Conservation (phyloP, 2,888 invertebrate genomes). For the Theodoxus fluviatilis region DNA sequence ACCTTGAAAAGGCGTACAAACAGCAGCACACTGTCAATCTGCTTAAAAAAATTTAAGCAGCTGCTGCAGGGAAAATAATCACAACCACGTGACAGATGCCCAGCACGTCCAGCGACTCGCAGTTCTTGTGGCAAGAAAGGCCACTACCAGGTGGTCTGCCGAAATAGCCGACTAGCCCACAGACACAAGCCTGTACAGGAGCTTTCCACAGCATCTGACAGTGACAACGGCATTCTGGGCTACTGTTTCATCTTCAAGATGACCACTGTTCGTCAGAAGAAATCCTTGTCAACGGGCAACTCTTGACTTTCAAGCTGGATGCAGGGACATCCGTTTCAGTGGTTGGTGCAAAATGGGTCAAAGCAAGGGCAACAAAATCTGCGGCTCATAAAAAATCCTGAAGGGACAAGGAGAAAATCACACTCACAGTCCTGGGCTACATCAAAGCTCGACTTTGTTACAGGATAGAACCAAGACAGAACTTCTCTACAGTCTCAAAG, state of each 20-base stretch:
- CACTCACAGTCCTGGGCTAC: slow-evolving; percentile 8
- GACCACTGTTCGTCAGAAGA: background rate
- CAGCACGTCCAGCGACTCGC: background rate
- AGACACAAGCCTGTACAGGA: background rate
- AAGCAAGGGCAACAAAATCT: background rate
- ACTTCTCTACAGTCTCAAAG: background rate
- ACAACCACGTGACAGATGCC: background rate
- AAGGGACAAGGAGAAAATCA: background rate
- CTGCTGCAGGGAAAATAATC: background rate
- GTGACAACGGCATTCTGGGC: background rate
- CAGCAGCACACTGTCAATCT: no score
- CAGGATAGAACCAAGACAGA: background rate
- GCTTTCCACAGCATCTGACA: background rate
- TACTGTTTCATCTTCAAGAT: background rate
- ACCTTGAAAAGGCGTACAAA: no score
- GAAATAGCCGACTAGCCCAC: no score
- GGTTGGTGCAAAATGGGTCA: background rate
- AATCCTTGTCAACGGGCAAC: background rate
- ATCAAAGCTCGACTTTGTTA: background rate
- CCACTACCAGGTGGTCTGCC: slow-evolving; percentile 9
- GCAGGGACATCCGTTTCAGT: slow-evolving; percentile 24
- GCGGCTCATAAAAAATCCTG: background rate
- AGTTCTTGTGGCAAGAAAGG: background rate
- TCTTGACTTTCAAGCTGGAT: slow-evolving; percentile 21
- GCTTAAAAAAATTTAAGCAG: no score